Percentiles rank a stretch among this genome's conserved stretches.
phyloP scores from a whole-genome alignment of 1,140 invertebrate genomes.

The Brevipalpus yothersi region DNA sequence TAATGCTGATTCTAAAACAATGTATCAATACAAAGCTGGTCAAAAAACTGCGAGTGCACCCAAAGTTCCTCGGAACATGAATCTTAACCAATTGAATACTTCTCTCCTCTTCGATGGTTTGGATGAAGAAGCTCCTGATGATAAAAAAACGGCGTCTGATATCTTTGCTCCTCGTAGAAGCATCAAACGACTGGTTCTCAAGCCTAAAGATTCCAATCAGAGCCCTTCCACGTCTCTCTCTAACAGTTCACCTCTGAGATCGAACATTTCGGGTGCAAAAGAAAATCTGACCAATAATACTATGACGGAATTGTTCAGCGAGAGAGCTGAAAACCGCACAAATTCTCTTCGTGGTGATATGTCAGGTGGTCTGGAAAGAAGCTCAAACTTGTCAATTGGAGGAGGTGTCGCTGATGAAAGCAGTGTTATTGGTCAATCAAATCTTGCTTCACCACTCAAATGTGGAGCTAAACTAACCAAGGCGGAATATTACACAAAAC shows the following conservation, averaged over 20 bases:
- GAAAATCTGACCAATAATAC: not conserved
- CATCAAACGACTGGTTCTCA: constrained; percentile 27
- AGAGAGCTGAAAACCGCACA: too few species aligned
- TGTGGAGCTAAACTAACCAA: constrained; percentile 20
- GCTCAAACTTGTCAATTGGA: not conserved
- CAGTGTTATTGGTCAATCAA: not conserved
- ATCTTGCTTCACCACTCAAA: not conserved
- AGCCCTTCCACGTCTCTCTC: not conserved
- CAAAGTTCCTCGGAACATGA: not conserved
- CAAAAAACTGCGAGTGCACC: not conserved
- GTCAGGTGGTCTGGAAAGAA: too few species aligned
- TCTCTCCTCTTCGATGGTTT: constrained; percentile 27
- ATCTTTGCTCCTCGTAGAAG: constrained; percentile 26
- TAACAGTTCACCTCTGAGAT: not conserved
- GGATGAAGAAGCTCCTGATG: constrained; percentile 23
- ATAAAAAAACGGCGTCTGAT: constrained; percentile 19
- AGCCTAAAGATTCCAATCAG: constrained; percentile 12
- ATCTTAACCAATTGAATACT: not conserved
- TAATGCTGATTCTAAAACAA: constrained; percentile 10
- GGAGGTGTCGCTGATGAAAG: constrained; percentile 1
- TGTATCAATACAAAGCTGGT: constrained; percentile 8
- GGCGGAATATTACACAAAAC: constrained; percentile 62
- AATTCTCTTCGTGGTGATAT: too few species aligned
- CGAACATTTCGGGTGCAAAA: not conserved
- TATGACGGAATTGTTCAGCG: not conserved